phyloP scores from a whole-genome alignment of 2,113 vertebrate species.

The Phrynocephalus versicolor region DNA sequence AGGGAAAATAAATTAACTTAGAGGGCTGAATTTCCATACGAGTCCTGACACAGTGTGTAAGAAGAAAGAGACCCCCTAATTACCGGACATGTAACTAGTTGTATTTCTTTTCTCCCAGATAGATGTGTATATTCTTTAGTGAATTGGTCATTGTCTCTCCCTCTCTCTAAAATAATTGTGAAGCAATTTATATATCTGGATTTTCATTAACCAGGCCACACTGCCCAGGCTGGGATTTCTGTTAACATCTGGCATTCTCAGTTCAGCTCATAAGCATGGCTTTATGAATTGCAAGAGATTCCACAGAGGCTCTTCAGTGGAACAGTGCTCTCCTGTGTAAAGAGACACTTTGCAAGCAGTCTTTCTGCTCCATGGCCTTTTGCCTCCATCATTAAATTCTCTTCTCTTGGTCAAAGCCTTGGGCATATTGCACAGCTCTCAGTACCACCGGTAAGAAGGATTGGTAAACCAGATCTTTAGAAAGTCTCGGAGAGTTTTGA shows the following conservation, averaged over 20 bases:
- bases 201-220: no score
- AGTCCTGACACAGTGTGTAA: background rate
- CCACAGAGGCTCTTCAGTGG: no score
- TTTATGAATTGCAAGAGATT: no score
- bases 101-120: background rate
- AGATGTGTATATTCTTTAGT: background rate
- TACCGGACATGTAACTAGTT: background rate
- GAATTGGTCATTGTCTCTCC: background rate
- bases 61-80: background rate
- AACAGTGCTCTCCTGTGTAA: background rate
- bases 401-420: constrained; percentile 35
- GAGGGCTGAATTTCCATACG: background rate
- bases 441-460: no score
- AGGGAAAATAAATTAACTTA: background rate
- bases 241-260: no score
- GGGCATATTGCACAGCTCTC: no score
- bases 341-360: constrained; percentile 52
- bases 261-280: no score
- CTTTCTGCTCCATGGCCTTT: constrained; percentile 57
- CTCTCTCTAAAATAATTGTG: no score
- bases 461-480: no score
- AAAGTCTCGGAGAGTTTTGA: no score
- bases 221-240: no score
- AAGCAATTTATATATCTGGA: no score
- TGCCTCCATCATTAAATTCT: constrained; percentile 46